Conservation (phyloP, 1,140 invertebrate genomes). For the Cydia fagiglandana region DNA sequence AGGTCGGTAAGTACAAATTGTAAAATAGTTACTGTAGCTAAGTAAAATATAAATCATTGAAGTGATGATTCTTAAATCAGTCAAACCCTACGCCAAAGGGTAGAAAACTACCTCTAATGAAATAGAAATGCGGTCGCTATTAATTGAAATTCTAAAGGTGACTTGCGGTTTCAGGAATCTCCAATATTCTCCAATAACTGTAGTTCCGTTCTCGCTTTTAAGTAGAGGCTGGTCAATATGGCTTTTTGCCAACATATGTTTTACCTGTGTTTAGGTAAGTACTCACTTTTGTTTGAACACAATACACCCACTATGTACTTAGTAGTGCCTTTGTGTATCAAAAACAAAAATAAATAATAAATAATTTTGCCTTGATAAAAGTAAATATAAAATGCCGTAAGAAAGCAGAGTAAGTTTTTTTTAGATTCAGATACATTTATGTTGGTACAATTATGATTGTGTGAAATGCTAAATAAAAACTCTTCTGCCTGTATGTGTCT, state of each 20-base stretch:
- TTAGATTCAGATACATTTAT: too few relatives aligned
- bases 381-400: too few relatives aligned
- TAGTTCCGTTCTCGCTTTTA: background rate
- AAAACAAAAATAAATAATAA: too few relatives aligned
- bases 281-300: background rate
- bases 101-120: slow-evolving; percentile 12
- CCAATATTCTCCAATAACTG: slow-evolving; percentile 23
- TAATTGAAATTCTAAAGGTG: slow-evolving; percentile 25
- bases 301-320: background rate
- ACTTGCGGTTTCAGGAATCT: slow-evolving; percentile 16
- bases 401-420: too few relatives aligned
- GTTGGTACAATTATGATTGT: too few relatives aligned
- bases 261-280: slow-evolving; percentile 4
- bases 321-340: too few relatives aligned
- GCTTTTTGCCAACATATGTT: slow-evolving; percentile 23
- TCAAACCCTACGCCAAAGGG: background rate
- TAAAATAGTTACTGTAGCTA: background rate
- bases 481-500: too few relatives aligned
- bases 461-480: too few relatives aligned
- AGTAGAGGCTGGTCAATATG: slow-evolving; percentile 19
- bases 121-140: background rate
- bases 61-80: background rate
- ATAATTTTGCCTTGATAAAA: too few relatives aligned
- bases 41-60: background rate
- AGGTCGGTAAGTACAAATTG: too few relatives aligned